Evolutionary conservation across 2,113 vertebrate species (phyloP), one percentile per base, ranked within the genome.

Genomic region (Aspiorhynchus laticeps): DNA sequence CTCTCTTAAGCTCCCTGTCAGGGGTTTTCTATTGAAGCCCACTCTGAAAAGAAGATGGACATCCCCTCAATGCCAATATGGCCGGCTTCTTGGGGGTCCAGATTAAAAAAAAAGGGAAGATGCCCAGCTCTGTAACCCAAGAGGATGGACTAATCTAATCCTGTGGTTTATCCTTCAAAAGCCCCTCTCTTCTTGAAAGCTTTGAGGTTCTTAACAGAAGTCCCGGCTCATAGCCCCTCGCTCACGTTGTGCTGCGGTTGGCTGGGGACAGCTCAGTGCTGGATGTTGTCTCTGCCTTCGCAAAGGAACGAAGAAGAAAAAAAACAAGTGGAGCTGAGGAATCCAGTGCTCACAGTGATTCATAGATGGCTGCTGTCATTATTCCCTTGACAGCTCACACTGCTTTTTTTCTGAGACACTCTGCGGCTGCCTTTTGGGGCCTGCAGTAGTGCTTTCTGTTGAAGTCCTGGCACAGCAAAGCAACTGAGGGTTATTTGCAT

Each of bases 81-180:
- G 33, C 46, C 26, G 69, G 67, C 71, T 69, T 81, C 77, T 82
- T 80, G 87, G 87, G 87, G 87, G 78, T 85, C 84, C 78, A 75
- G 36, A 69, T 51, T 43, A 85, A 80, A 82, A 46, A 85, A 46
- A 85, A 73, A 85, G 71, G 53, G 51, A 82, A 82, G 84, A 88
- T 75, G 87, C 65, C 78, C 69, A 76, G 90, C 92, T 93, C 91
- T 91, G 84, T 89, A 88, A 92, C 93, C 94, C 92, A 92, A 93
- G 91, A 95, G 93, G 92, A 93, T 90, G 87, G 92, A 91, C 93
- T 92, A 91, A 93, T 93, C 93, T 94, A 95, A 95, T 95, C 93
- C 93, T 90, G 76, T 63, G 92, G 91, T 94, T 94, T 94, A 95
- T 94, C 93, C 94, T 93, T 94, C 93, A 95, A 94, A 95, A 94